Evolutionary conservation across 1,140 invertebrate genomes (phyloP), one percentile per base, ranked within the genome.

Genomic region (Diorhabda elongata): DNA sequence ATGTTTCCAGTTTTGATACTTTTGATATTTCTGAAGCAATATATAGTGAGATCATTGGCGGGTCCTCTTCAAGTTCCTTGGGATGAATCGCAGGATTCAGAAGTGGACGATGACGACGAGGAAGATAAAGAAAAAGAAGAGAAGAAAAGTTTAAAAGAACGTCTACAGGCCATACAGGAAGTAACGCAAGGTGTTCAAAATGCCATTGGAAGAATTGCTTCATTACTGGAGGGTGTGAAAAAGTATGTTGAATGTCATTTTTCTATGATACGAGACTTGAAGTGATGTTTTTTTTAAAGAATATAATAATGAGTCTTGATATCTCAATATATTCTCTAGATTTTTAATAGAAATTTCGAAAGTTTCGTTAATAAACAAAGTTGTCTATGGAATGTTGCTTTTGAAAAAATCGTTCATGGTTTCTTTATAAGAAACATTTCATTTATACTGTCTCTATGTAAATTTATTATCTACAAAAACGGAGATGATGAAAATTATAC

Each of bases 141-240:
- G 79, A 98, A 98, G 80, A 97, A 97, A 83, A 94, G 92, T 76
- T 85, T 98, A 70, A 96, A 97, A 80, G 96, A 98, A 82, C 87
- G 93, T 67, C 81, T 98, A 4, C 95, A 97, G 82, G 92, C 95
- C 3, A 95, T 98, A 70, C 96, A 98, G 82, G 96, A 98, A 83
- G 95, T 98, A 42, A 96, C 94, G 42, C 90, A 95, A 83, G 92
- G 91, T 47, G 94, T 99, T 2, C 96, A 98, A 82, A 96, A 96
- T 77, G 90, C 92, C 2, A 94, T 98, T 63, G 96, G 96, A 45
- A 92, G 92, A 75, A 88, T 98, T 73, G 96, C 96, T 6, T 95
- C 95, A 5, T 82, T 98, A 47, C 92, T 92, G 65, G 96, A 98
- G 84, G 90, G 90, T 79, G 88, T 97, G 61, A 97, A 96, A 86